Percentiles rank a stretch among this genome's conserved stretches.
Conservation (phyloP, 2,888 invertebrate species). For the Drosophila formosana region DNA sequence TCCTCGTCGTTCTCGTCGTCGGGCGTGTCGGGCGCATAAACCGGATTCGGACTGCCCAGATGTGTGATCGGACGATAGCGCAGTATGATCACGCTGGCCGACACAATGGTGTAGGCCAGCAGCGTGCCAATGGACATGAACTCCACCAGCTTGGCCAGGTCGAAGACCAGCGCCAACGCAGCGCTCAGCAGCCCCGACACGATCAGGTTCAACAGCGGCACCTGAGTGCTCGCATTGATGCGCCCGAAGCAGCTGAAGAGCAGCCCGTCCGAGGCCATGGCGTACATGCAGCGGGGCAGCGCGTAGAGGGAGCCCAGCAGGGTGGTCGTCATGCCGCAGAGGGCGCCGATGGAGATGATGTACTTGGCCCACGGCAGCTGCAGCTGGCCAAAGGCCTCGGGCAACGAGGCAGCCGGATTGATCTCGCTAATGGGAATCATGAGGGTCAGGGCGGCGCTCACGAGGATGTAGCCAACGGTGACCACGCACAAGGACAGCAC, state of each 20-base stretch:
- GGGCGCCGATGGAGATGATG: constrained; percentile 92
- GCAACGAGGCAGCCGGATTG: constrained; percentile 91
- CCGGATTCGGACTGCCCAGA: constrained; percentile 83
- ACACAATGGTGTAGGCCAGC: constrained; percentile 95
- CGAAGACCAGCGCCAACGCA: constrained; percentile 93
- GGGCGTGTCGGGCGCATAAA: constrained; percentile 87
- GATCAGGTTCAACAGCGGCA: constrained; percentile 91
- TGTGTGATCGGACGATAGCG: constrained; percentile 89
- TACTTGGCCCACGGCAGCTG: constrained; percentile 94
- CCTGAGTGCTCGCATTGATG: constrained; percentile 92
- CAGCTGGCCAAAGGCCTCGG: constrained; percentile 91
- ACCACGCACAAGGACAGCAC: constrained; percentile 92
- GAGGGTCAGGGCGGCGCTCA: constrained; percentile 92
- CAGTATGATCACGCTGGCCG: constrained; percentile 94
- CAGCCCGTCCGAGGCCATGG: constrained; percentile 95
- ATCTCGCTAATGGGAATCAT: constrained; percentile 92
- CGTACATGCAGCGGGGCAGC: constrained; percentile 93
- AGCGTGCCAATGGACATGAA: constrained; percentile 97
- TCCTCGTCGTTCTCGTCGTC: constrained; percentile 87
- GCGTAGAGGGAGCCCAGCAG: constrained; percentile 94
- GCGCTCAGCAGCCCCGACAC: constrained; percentile 92
- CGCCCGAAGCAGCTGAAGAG: constrained; percentile 92
- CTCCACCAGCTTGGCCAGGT: constrained; percentile 95
- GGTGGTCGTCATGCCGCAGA: constrained; percentile 96
- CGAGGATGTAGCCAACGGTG: constrained; percentile 92